These are phyloP conservation scores for Eulithis testata DNA, from an alignment of 2,888 invertebrate species.

Conservation along the genomic window DNA sequence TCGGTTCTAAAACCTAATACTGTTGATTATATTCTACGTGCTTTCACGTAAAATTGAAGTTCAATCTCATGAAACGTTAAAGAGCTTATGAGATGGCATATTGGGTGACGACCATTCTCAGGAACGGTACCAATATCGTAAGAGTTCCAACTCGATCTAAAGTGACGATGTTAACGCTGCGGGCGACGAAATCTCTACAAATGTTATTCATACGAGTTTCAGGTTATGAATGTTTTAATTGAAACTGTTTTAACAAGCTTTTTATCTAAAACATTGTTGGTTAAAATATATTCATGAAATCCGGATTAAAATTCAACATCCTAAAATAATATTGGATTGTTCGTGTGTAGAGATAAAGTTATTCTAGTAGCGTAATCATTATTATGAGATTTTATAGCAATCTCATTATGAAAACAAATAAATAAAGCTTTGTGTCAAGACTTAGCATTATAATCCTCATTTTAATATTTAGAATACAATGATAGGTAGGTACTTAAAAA, in stretches of 20 bases:
- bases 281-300: neutral
- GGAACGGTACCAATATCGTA: slow-evolving; percentile 59
- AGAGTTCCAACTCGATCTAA: slow-evolving; percentile 59
- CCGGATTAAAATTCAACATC: neutral
- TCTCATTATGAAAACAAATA: slow-evolving; percentile 20
- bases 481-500: no score
- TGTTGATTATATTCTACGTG: slow-evolving; percentile 2
- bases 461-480: no score
- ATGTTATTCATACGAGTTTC: neutral
- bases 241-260: no score
- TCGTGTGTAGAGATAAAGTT: neutral
- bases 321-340: neutral
- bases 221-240: neutral
- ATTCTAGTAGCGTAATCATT: neutral
- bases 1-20: neutral
- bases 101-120: slow-evolving; percentile 67
- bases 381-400: neutral
- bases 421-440: neutral
- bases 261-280: neutral
- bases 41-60: slow-evolving; percentile 31
- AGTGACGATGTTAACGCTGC: slow-evolving; percentile 61
- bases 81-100: slow-evolving; percentile 65
- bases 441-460: no score
- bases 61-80: slow-evolving; percentile 50
- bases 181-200: slow-evolving; percentile 51